These are phyloP conservation scores for Numenius arquata DNA, from an alignment of 2,113 vertebrate species.

Conservation along the genomic window DNA sequence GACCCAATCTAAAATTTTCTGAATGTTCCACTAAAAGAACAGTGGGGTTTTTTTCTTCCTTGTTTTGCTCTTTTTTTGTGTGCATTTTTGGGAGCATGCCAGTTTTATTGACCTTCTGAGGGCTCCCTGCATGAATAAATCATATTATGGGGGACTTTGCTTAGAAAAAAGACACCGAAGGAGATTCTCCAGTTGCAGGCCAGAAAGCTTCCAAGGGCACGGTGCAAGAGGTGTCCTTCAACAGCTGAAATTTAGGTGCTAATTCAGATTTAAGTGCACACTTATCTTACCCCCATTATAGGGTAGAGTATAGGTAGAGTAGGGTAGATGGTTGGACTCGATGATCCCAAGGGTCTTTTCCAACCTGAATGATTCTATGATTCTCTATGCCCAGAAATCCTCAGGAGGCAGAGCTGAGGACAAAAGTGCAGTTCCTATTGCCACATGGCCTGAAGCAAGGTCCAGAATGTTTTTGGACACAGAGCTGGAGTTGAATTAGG, in stretches of 20 bases:
- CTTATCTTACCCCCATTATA: background rate
- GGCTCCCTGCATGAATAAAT: conserved; percentile 46
- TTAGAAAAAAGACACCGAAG: background rate
- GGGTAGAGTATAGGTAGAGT: no score
- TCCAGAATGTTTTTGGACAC: background rate
- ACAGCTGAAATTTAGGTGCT: background rate
- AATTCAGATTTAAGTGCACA: background rate
- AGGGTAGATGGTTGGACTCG: no score
- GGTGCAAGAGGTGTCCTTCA: background rate
- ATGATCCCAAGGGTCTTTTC: no score
- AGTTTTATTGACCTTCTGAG: conserved; percentile 51
- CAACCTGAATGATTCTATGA: no score
- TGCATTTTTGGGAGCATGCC: conserved; percentile 9
- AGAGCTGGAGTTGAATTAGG: background rate
- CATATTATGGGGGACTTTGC: background rate
- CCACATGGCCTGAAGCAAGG: background rate
- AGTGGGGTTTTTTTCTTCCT: background rate
- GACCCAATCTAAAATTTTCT: background rate
- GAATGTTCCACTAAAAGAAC: conserved; percentile 33
- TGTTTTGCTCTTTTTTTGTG: conserved; percentile 47
- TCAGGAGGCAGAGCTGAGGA: background rate
- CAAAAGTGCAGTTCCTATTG: background rate
- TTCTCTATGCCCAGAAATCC: background rate
- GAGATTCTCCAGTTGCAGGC: background rate
- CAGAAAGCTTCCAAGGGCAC: conserved; percentile 19